Evolutionary conservation across 2,888 invertebrate genomes (phyloP), one percentile per base, ranked within the genome.

Genomic region (Acheta domesticus): DNA sequence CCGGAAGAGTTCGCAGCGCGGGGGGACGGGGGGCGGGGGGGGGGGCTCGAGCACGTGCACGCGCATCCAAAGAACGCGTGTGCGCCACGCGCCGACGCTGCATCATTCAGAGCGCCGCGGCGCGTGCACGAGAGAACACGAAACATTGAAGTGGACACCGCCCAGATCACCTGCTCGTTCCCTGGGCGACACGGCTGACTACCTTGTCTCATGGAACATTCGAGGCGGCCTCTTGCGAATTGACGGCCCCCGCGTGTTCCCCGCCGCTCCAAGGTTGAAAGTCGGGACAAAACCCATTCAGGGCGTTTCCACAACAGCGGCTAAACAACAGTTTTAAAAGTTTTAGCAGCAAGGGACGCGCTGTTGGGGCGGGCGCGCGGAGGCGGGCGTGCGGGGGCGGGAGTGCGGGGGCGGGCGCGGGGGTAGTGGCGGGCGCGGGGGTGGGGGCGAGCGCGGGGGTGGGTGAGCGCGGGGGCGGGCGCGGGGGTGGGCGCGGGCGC

Each of bases 161-260:
- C 62, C 4, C 16, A 62, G 62, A n/a, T n/a, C 14, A 4, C 14
- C 62, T 8, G 62, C 62, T n/a, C 62, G 62, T 12, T 62, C 62
- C 62, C 16, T 62, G 62, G 62, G n/a, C n/a, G 62, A 14, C 62
- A 62, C 36, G 36, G 36, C 36, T 36, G 36, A 36, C 36, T 36
- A 36, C 62, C 14, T 62, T 62, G 62, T 62, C 62, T 62, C 62
- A 62, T 62, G 62, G 62, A 62, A 62, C 62, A 62, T 62, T 62
- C 62, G 16, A 12, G n/a, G 62, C 14, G 62, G 16, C n/a, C 62
- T 62, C 62, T 62, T 62, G 62, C 62, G 62, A 62, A 62, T 62
- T 62, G 62, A 62, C 14, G 62, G 14, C 62, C 62, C 16, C 62
- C 62, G 11, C 62, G 14, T 62, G 62, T 62, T 5, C 62, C 62